These are phyloP conservation scores for Rhopalosiphum padi DNA, from an alignment of 1,140 invertebrate species.

Conservation along the genomic window DNA sequence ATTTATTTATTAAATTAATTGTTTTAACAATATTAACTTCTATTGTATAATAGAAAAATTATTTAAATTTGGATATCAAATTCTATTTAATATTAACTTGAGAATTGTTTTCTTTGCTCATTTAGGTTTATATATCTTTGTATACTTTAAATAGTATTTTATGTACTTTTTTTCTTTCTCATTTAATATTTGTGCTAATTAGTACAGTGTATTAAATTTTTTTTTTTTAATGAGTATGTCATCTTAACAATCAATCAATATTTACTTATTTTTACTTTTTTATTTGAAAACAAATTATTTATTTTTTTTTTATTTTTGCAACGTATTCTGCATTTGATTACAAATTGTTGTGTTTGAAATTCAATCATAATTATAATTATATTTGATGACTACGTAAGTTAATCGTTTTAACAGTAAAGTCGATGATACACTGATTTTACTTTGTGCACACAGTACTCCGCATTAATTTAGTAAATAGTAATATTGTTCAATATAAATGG, in stretches of 20 bases:
- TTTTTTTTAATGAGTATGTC: not conserved
- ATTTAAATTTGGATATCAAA: not conserved
- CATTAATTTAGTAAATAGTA: conserved; percentile 24
- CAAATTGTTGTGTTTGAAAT: not conserved
- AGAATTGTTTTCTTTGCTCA: not conserved
- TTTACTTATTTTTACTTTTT: not conserved
- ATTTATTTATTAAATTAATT: no score
- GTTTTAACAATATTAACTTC: no score
- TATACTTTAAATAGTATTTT: not conserved
- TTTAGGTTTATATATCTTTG: not conserved
- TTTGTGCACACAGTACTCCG: not conserved
- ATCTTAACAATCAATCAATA: not conserved
- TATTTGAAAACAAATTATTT: not conserved
- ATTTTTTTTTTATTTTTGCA: not conserved
- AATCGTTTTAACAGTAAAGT: not conserved
- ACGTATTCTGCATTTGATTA: not conserved
- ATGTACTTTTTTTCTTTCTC: not conserved
- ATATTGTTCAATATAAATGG: conserved; percentile 3
- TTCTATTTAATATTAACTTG: not conserved
- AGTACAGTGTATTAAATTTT: not conserved
- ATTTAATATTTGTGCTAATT: not conserved
- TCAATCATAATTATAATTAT: not conserved
- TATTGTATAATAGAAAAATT: not conserved
- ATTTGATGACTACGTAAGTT: not conserved
- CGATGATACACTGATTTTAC: not conserved